Evolutionary conservation across 2,113 vertebrate species (phyloP), one percentile per base, ranked within the genome.

Genomic region (Sebastes schlegelii): DNA sequence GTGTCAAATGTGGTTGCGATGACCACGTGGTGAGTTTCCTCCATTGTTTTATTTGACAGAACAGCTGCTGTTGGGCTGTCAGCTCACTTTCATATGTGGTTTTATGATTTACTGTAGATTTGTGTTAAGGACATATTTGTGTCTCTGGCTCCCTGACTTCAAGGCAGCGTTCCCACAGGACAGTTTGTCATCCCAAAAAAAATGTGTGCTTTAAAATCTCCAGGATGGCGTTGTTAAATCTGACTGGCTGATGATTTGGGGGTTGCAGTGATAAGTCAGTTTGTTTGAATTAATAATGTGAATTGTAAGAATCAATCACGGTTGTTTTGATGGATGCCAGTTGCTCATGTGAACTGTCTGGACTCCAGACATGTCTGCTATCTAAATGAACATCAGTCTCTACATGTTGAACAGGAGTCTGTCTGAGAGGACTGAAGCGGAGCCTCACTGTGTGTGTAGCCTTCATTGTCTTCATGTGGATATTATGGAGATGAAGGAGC

Each of bases 41-140:
- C 70, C 69, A 73, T 86, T 79, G 78, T 84, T 51, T 48, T 8
- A 13, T 84, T 48, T 52, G 79, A 84, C 63, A 34, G 82, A 82
- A 46, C 77, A 48, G 82, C 77, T 71, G 78, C 75, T 49, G 72
- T 51, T 14, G 63, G 13, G 45, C 82, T 80, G 79, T 74, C 88
- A 46, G 52, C 79, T 82, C 63, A 43, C 74, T 79, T 77, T 82
- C 64, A 77, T 12, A 66, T 84, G 81, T 80, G 88, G 68, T 64
- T 88, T 85, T 55, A 21, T 80, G 79, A 87, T 85, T 26, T 46
- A 34, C 45, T 58, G 26, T 5, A n/a, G 21, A 14, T 66, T 61
- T 51, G 46, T 55, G 52, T n/a, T 46, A 21, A 5, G 42, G 73
- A 63, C 58, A 51, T 60, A 49, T 63, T 71, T 21, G 43, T 52